phyloP scores from a whole-genome alignment of 2,888 invertebrate species.

The Pachymerium ferrugineum region DNA sequence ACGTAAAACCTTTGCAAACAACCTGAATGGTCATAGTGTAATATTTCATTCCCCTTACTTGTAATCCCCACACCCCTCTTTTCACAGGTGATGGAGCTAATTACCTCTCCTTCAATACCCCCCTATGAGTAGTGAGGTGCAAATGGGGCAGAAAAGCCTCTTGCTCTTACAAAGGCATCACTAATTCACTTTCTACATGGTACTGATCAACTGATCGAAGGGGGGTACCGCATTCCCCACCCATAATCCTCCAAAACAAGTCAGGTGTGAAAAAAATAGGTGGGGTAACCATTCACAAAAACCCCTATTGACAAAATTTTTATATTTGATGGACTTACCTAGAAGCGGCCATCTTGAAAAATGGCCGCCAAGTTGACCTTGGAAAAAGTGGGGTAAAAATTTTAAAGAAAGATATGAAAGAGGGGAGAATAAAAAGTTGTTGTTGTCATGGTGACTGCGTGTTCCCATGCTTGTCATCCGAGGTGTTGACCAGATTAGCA shows the following conservation, averaged over 20 bases:
- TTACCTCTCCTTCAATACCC: background rate
- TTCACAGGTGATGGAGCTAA: constrained; percentile 2
- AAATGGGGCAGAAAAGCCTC: constrained; percentile 2
- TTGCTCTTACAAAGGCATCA: background rate
- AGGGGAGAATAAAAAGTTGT: background rate
- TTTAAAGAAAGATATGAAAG: background rate
- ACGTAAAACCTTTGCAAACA: background rate
- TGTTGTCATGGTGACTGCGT: constrained; percentile 2
- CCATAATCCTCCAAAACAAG: background rate
- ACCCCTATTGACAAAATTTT: background rate
- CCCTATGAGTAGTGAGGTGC: background rate
- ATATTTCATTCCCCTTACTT: background rate
- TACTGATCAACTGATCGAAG: constrained; percentile 2
- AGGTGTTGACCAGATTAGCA: constrained; percentile 30
- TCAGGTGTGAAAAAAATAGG: background rate
- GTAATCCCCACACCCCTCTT: background rate
- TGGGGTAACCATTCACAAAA: background rate
- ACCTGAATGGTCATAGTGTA: background rate
- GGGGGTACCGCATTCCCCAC: background rate
- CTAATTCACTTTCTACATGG: constrained; percentile 2
- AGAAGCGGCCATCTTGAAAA: background rate
- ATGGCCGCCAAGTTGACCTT: background rate
- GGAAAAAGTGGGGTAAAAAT: background rate
- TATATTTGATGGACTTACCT: background rate
- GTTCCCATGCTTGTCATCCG: constrained; percentile 5